These are phyloP conservation scores for Apamea crenata DNA, from an alignment of 2,888 invertebrate species.

Conservation along the genomic window DNA sequence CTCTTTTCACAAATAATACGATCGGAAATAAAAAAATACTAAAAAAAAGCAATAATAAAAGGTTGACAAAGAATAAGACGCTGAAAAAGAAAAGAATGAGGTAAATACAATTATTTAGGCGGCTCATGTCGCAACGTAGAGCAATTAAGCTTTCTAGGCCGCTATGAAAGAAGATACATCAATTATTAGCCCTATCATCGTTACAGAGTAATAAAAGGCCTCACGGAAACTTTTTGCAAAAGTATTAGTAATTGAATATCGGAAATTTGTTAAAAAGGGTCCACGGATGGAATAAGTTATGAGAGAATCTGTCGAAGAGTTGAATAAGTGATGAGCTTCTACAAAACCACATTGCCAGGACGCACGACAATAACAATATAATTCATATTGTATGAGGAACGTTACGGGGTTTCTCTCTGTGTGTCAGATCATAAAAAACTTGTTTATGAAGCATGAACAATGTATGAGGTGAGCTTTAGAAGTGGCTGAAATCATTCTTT, in stretches of 20 bases:
- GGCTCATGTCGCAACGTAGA: background rate
- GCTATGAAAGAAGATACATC: conserved; percentile 8
- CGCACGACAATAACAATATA: conserved; percentile 41
- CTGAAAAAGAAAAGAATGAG: background rate
- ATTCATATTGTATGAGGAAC: conserved; percentile 43
- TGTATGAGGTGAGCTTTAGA: conserved; percentile 26
- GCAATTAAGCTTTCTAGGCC: background rate
- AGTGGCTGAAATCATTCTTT: conserved; percentile 13
- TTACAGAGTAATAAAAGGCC: background rate
- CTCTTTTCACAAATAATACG: background rate
- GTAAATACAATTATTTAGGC: background rate
- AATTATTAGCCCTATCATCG: conserved; percentile 6
- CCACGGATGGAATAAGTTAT: conserved; percentile 43
- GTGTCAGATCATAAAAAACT: conserved; percentile 55
- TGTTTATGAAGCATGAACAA: conserved; percentile 51
- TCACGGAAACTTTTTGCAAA: conserved; percentile 3
- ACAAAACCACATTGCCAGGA: conserved; percentile 22
- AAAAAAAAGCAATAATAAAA: background rate
- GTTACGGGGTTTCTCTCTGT: conserved; percentile 36
- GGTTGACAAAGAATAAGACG: background rate
- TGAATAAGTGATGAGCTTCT: conserved; percentile 55
- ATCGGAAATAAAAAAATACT: background rate
- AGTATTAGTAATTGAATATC: conserved; percentile 57
- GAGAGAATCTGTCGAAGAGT: conserved; percentile 49
- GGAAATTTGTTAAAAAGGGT: conserved; percentile 45